phyloP scores from a whole-genome alignment of 2,888 invertebrate species.

The Bursaphelenchus okinawaensis region DNA sequence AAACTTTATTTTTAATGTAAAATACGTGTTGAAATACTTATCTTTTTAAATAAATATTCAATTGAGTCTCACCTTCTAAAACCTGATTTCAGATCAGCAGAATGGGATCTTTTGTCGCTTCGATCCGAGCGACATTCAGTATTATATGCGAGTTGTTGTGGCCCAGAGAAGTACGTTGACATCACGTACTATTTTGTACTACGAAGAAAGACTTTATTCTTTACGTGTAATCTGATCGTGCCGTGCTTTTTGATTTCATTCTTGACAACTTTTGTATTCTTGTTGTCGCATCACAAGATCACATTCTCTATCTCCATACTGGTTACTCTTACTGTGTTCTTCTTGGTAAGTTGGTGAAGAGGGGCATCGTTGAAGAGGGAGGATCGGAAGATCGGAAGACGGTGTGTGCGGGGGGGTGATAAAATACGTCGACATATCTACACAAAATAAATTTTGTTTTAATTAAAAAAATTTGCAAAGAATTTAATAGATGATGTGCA shows the following conservation, averaged over 20 bases:
- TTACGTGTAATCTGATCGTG: conserved; percentile 55
- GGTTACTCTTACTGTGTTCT: conserved; percentile 58
- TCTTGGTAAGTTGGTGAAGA: conserved; percentile 54
- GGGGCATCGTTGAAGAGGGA: too few species aligned
- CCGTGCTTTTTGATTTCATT: conserved; percentile 57
- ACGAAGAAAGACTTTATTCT: conserved; percentile 56
- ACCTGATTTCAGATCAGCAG: conserved; percentile 54
- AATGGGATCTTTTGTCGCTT: conserved; percentile 56
- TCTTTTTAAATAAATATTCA: background rate
- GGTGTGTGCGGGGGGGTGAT: too few species aligned
- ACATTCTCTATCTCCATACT: conserved; percentile 58
- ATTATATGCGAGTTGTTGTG: conserved; percentile 56
- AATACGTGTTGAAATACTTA: too few species aligned
- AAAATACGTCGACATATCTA: too few species aligned
- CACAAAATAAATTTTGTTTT: background rate
- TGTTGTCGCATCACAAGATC: conserved; percentile 57
- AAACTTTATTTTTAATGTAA: too few species aligned
- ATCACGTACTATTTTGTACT: conserved; percentile 56
- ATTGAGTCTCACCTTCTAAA: too few species aligned
- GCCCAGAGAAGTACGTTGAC: conserved; percentile 56
- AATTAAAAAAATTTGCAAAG: background rate
- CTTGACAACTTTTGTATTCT: conserved; percentile 58
- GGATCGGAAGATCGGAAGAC: too few species aligned
- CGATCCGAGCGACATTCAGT: conserved; percentile 53
- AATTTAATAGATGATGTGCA: background rate